Evolutionary conservation across 2,888 invertebrate species (phyloP).

Genomic region (Mythimna albipuncta): DNA sequence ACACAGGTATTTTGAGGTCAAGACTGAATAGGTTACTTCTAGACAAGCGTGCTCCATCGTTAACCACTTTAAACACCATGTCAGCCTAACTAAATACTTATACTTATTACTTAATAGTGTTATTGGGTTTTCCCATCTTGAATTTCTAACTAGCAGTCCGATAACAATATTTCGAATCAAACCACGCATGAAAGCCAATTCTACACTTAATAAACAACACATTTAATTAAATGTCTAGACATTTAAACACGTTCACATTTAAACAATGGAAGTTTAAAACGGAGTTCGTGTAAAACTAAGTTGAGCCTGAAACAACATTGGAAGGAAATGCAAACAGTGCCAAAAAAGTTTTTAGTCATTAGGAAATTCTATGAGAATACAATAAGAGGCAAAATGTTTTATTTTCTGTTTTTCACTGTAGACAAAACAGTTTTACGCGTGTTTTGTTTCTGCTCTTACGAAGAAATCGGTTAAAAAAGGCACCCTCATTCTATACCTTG

Average conservation of each 20-base stretch:
- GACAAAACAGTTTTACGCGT: no score
- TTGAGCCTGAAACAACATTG: conserved; percentile 37
- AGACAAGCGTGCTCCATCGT: no score
- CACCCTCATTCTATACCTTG: neutral
- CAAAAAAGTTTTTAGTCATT: conserved; percentile 35
- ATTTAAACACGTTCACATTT: conserved; percentile 31
- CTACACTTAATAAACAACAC: conserved; percentile 4
- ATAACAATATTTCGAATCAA: neutral
- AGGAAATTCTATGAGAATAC: conserved; percentile 9
- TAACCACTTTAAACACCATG: no score
- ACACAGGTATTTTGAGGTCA: no score
- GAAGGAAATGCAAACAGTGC: conserved; percentile 24
- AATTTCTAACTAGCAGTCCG: no score
- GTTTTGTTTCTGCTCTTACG: neutral
- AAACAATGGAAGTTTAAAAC: conserved; percentile 31
- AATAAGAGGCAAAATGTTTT: neutral
- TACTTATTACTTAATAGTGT: no score
- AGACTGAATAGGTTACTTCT: no score
- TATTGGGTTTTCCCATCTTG: no score
- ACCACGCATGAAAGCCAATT: neutral
- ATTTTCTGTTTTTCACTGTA: neutral
- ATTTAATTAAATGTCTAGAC: conserved; percentile 42
- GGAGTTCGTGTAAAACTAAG: conserved; percentile 28
- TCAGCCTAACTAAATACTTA: no score
- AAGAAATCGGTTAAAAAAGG: neutral